Evolutionary conservation across 2,888 invertebrate species (phyloP), one percentile per base, ranked within the genome.

Genomic region (Ommatoiulus sabulosus): DNA sequence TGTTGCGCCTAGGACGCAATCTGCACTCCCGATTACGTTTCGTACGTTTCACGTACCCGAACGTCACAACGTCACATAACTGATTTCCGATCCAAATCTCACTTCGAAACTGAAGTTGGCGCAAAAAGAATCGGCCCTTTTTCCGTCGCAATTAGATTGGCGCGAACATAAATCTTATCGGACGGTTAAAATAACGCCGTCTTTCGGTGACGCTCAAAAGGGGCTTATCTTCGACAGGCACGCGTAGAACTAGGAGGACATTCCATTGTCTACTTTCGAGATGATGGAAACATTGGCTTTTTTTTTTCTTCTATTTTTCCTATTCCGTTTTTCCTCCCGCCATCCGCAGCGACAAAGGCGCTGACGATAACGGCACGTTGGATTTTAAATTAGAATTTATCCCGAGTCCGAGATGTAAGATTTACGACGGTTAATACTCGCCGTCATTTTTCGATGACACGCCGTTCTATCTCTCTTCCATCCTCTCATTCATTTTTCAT

Each of bases 211-310:
- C 20, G 63, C 63, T 5, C 20, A 10, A 63, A 48, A 52, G 52
- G 63, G 63, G 63, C 63, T 63, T 63, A 63, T 63, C 63, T 63
- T n/a, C 63, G 63, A 63, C 63, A 63, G 63, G 63, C 63, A 63
- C 63, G 63, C 63, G 63, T 15, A 63, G 63, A 63, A 63, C 63
- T 20, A 5, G 4, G 20, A 63, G n/a, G 63, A 63, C 63, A 63
- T 63, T 63, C 63, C 20, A 20, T 63, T 63, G 63, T 63, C 63
- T 63, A 63, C 63, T 63, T 63, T 20, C 6, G 20, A 63, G 63
- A 20, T 63, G 20, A 63, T 63, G 63, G 63, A 63, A 63, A 20
- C 63, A 63, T 20, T 63, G 63, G 6, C 63, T 63, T 63, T 63
- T 20, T 20, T 63, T 63, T 20, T 63, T 5, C 48, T 48, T 20